Base-by-base conservation (phyloP, 2,888 invertebrate genomes). In the Eugnorisma glareosa region DNA sequence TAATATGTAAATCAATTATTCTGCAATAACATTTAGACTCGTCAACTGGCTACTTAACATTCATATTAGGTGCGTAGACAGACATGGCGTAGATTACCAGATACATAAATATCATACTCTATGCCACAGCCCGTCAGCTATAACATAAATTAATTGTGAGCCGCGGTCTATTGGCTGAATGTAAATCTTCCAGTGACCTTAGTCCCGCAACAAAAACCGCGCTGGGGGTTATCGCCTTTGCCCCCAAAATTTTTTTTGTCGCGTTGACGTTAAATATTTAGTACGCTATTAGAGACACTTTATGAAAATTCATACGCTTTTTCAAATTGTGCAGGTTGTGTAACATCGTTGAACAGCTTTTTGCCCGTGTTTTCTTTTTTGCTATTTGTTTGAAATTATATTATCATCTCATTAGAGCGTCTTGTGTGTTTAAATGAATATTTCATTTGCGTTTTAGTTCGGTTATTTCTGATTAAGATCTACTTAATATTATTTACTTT, bases 121-220 rank as follows among this genome's bases (percentile, higher is more conserved):
- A 69, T 82, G 86, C 77, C 87, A 80, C 71, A 81, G 77, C 70
- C 74, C 76, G 89, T 86, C 87, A 79, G 83, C 79, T 81, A 77
- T 73, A 81, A 79, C 78, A 90, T 89, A 83, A 85, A 89, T 88
- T 85, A 85, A 90, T 88, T 85, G 83, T 82, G 77, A 61, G 70
- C 75, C 77, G 74, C 81, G 70, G 85, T 89, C 85, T 86, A 89
- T 89, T 90, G 86, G 83, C 83, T 89, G 82, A 88, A 90, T 90
- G 89, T 89, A 89, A 92, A 91, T 89, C 86, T 88, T 84, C 83
- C 81, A 81, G 87, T 89, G 91, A 91, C 92, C 89, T 91, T 91
- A 87, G 81, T 82, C 77, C 74, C 81, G 80, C 79, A 77, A 83
- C 86, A 88, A 84, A 89, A 89, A 89, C 87, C 86, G 81, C 84